Evolutionary conservation across 2,113 vertebrate genomes (phyloP).

Genomic region (Phylloscopus whistleri): DNA sequence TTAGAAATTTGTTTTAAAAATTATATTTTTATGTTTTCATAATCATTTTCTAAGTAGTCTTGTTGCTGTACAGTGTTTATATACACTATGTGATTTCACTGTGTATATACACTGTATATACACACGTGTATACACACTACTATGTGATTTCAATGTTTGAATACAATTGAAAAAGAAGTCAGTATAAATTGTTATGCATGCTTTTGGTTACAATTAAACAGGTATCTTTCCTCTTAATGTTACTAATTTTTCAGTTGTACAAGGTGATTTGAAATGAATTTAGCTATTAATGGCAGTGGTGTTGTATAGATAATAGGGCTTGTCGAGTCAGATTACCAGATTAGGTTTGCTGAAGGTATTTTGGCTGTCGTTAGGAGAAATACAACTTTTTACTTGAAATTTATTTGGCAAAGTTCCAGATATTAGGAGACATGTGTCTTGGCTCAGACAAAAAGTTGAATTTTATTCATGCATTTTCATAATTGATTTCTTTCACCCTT

Average conservation of each 20-base stretch:
- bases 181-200: not conserved
- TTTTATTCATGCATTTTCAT: not conserved
- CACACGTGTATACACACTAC: not conserved
- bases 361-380: not conserved
- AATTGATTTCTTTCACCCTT: not conserved
- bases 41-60: not conserved
- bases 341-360: not conserved
- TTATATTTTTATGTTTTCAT: not conserved
- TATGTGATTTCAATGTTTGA: not conserved
- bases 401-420: not conserved
- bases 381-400: not conserved
- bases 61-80: not conserved
- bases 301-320: not conserved
- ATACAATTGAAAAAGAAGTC: not conserved
- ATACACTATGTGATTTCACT: not conserved
- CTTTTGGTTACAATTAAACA: not conserved
- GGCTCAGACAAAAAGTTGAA: not conserved
- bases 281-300: not conserved
- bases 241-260: not conserved
- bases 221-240: not conserved
- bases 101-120: no score
- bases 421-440: not conserved
- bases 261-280: not conserved
- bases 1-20: not conserved
- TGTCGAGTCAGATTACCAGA: not conserved